These are phyloP conservation scores for Ariopsis seemanni DNA, from an alignment of 2,113 vertebrate genomes.

Conservation along the genomic window DNA sequence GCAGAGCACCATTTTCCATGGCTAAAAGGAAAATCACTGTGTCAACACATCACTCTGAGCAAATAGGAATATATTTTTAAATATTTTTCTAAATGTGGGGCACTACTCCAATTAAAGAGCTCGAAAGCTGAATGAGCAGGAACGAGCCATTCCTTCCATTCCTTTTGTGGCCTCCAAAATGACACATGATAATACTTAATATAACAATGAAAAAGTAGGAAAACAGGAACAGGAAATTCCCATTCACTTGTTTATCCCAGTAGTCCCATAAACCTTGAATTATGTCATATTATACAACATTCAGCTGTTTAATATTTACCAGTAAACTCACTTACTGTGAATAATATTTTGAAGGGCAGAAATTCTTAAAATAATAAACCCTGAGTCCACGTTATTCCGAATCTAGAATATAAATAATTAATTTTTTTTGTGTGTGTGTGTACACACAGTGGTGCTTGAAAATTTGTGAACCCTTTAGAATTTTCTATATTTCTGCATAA, in stretches of 20 bases:
- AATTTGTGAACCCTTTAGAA: too few species aligned
- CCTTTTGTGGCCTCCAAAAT: neutral
- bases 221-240: neutral
- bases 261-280: neutral
- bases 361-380: neutral
- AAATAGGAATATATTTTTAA: neutral
- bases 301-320: neutral
- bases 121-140: neutral
- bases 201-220: neutral
- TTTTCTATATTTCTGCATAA: too few species aligned
- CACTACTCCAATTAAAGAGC: constrained; percentile 10
- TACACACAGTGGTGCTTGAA: too few species aligned
- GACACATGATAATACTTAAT: neutral
- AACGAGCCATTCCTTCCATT: neutral
- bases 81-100: neutral
- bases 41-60: constrained; percentile 5
- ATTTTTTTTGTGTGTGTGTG: too few species aligned
- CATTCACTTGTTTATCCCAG: constrained; percentile 19
- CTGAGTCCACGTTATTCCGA: neutral
- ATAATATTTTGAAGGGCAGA: neutral
- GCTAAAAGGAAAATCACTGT: constrained; percentile 31
- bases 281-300: neutral
- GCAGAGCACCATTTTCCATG: constrained; percentile 44
- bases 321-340: neutral
- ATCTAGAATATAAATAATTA: neutral